Evolutionary conservation across 2,888 invertebrate genomes (phyloP), one percentile per base, ranked within the genome.

Genomic region (Ceriagrion tenellum): DNA sequence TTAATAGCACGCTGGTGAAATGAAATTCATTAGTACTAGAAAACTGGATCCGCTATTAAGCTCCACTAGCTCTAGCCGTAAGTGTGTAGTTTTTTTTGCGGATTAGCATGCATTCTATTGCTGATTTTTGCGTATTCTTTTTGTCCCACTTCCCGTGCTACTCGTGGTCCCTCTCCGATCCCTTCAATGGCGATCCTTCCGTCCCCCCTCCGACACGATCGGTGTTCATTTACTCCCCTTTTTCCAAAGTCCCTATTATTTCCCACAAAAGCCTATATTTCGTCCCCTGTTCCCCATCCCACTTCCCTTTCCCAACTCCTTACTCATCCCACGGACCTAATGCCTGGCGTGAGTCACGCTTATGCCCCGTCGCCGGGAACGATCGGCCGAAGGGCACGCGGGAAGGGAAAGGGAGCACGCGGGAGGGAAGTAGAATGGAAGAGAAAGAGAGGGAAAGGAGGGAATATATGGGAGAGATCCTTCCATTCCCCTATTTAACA

Each of bases 271-370:
- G 69, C 69, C 10, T 69, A 69, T 69, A 69, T 69, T 69, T 69
- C 69, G 26, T n/a, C 40, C 35, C 35, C 88, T 47, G 8, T 8
- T 47, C 8, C 47, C 47, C 47, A 2, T 8, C 47, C 47, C 47
- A 2, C 47, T 47, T n/a, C n/a, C 47, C 47, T 47, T 47, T 47
- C 8, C 47, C 47, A 47, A 47, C 47, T 47, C 47, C 47, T 4
- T 47, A 47, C 47, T 47, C 40, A 23, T 26, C 91, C 91, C 63
- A 35, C 91, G 35, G 40, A 20, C 88, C 88, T 18, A 88, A 35
- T 16, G 40, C 23, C 55, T 55, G 26, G 93, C 35, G 69, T 93
- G 93, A 74, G 93, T 93, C 93, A 93, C 93, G 93, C 63, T 35
- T 69, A 0, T 69, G 13, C 74, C 23, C 74, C 55, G 93, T n/a